A percentile compares a stretch with the other conserved stretches of the same genome.
Conservation (phyloP, 2,888 invertebrate genomes). For the Odontomyia ornata region DNA sequence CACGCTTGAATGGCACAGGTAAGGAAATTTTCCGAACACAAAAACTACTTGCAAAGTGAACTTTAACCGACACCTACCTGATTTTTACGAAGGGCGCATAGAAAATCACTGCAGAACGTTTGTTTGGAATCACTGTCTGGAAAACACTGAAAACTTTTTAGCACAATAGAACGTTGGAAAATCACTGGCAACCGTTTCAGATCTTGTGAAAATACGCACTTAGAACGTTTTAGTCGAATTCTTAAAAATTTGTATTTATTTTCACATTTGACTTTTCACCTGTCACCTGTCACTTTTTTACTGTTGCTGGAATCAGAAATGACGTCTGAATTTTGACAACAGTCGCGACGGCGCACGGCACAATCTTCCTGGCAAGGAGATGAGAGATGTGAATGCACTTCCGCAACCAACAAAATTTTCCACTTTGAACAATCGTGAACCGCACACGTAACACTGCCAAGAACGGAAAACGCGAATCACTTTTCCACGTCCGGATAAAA, state of each 20-base stretch:
- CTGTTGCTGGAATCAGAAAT: neutral
- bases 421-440: neutral
- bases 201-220: neutral
- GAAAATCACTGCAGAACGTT: neutral
- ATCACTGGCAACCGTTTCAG: neutral
- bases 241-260: neutral
- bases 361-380: neutral
- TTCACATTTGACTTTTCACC: constrained; percentile 3
- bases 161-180: neutral
- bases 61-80: constrained; percentile 2
- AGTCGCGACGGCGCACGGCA: constrained; percentile 23
- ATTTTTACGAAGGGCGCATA: neutral
- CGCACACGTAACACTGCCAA: neutral
- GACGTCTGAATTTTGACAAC: constrained; percentile 25
- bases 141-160: neutral
- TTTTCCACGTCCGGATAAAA: neutral
- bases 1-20: neutral
- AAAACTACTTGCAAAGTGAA: too few species aligned
- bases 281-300: constrained; percentile 30
- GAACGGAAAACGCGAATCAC: neutral
- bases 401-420: constrained; percentile 15
- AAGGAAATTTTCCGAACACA: too few species aligned
- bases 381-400: neutral
- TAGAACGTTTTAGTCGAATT: too few species aligned
- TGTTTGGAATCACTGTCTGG: neutral